Evolutionary conservation across 2,797 vertebrate species (phyloP), one percentile per base, ranked within the genome.

Genomic region (Tragopan temminckii): DNA sequence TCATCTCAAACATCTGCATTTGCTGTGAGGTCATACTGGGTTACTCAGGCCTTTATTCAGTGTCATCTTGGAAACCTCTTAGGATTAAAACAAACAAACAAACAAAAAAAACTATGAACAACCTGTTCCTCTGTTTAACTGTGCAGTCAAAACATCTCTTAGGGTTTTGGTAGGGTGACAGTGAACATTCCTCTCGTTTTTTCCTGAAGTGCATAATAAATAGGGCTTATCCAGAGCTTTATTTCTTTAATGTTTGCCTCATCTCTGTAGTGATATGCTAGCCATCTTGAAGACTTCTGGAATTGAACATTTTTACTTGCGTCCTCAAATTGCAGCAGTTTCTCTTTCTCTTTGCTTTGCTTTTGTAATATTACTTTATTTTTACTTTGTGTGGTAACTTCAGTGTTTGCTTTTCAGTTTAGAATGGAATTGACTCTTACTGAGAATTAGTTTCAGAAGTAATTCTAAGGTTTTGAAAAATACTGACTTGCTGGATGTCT

Each of bases 21-120:
- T 68, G n/a, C 48, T 9, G 0, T 27, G 50, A 62, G n/a, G 61
- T 62, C 1, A 2, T 50, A 55, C 11, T 1, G 2, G 9, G 29
- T 61, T 84, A 42, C 52, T 77, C 57, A 67, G 19, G 46, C 33
- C 35, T 70, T 70, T 58, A 36, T 74, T 25, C 19, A 36, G 0
- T 46, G n/a, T 87, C 8, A 45, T 27, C 3, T 31, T 75, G 35
- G 45, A 55, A 81, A 63, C 38, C n/a, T 80, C 8, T 9, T 9
- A 42, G 67, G 40, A 27, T 17, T 11, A 46, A 38, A 27, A 19
- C 16, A 42, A 42, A 42, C 38, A 16, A 42, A 42, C 16, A 84
- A 36, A 13, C 13, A 48, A 48, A 25, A 29, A 25, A 15, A 83
- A 6, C 64, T 33, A 45, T 35, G n/a, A 90, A 31, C 42, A 55